A percentile compares a stretch with the other conserved stretches of the same genome.
Evolutionary conservation across 2,888 invertebrate species (phyloP).

Genomic region (Apocheima hispidaria): DNA sequence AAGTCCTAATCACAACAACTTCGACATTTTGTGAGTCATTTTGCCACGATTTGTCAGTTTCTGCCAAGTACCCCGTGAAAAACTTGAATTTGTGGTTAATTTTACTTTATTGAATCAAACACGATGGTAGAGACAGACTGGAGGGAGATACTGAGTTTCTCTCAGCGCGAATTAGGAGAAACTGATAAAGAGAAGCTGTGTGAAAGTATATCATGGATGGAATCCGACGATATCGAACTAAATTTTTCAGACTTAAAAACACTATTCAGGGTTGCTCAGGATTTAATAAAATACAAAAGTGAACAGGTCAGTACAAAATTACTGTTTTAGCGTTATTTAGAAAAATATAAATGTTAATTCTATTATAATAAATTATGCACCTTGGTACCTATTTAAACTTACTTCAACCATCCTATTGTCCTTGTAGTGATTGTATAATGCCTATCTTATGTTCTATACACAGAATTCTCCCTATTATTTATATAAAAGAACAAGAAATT

Average conservation of each 20-base stretch:
- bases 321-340: too few species aligned
- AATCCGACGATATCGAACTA: constrained; percentile 85
- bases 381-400: too few species aligned
- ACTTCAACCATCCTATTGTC: too few species aligned
- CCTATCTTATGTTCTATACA: too few species aligned
- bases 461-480: too few species aligned
- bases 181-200: constrained; percentile 88
- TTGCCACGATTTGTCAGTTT: constrained; percentile 3
- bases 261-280: constrained; percentile 88
- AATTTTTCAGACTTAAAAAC: constrained; percentile 84
- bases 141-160: constrained; percentile 84
- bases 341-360: too few species aligned
- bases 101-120: constrained; percentile 5
- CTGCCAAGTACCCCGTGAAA: background rate
- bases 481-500: too few species aligned
- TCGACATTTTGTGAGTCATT: constrained; percentile 10
- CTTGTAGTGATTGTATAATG: too few species aligned
- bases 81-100: background rate
- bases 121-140: constrained; percentile 85
- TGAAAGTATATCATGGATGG: constrained; percentile 87
- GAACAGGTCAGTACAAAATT: constrained; percentile 86
- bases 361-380: too few species aligned
- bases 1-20: constrained; percentile 46
- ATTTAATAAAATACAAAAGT: constrained; percentile 88
- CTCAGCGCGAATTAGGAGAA: constrained; percentile 84